Percentiles rank a stretch among this genome's conserved stretches.
Conservation (phyloP, 2,888 invertebrate species). For the Dynastes grantii region DNA sequence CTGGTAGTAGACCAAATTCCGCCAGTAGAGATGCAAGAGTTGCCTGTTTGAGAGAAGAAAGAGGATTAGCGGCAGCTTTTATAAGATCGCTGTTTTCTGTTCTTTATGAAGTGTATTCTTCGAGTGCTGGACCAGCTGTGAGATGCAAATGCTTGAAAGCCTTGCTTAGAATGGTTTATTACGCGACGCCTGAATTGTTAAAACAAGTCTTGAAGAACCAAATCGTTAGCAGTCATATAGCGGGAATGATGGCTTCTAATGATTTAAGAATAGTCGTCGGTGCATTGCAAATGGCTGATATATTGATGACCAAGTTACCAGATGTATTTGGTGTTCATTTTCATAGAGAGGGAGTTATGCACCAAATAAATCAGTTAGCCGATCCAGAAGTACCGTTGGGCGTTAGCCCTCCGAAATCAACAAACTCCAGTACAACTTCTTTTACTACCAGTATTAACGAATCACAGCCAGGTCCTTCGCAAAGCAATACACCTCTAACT, state of each 20-base stretch:
- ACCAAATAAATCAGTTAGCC: slow-evolving; percentile 83
- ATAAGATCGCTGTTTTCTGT: slow-evolving; percentile 90
- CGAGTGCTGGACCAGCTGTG: slow-evolving; percentile 97
- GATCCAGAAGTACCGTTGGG: slow-evolving; percentile 79
- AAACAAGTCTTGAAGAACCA: slow-evolving; percentile 82
- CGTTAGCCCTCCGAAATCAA: slow-evolving; percentile 74
- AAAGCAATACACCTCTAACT: slow-evolving; percentile 63
- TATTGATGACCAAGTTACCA: slow-evolving; percentile 96
- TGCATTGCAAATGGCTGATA: slow-evolving; percentile 96
- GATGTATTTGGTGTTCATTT: slow-evolving; percentile 97
- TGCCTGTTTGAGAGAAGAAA: slow-evolving; percentile 80
- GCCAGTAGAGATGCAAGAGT: slow-evolving; percentile 77
- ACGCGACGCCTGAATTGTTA: slow-evolving; percentile 90
- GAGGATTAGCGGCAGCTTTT: slow-evolving; percentile 80
- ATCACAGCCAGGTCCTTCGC: slow-evolving; percentile 67
- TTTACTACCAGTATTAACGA: slow-evolving; percentile 71
- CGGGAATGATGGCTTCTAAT: slow-evolving; percentile 98
- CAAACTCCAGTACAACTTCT: slow-evolving; percentile 71
- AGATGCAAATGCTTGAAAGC: slow-evolving; percentile 97
- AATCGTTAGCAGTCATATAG: slow-evolving; percentile 95
- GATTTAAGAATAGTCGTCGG: slow-evolving; percentile 94
- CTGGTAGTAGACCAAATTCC: slow-evolving; percentile 63
- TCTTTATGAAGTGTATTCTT: slow-evolving; percentile 98
- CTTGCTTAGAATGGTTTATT: slow-evolving; percentile 96
- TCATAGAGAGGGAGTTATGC: slow-evolving; percentile 97